These are phyloP conservation scores for Corapipo altera DNA, from an alignment of 2,113 vertebrate species.

Conservation along the genomic window DNA sequence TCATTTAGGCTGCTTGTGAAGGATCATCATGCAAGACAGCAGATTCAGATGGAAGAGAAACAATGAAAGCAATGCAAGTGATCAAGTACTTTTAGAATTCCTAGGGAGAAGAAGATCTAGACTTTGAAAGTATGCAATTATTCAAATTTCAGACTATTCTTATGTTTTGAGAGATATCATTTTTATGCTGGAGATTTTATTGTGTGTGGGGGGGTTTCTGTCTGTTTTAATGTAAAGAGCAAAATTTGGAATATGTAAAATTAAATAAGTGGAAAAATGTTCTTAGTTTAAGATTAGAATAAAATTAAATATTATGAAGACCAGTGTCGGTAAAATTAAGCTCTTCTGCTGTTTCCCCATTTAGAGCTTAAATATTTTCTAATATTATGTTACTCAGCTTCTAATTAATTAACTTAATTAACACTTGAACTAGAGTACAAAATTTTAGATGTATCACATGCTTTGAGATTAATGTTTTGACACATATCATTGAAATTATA, in stretches of 20 bases:
- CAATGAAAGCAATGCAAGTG: not conserved
- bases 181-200: not conserved
- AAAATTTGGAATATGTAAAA: not conserved
- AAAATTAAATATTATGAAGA: not conserved
- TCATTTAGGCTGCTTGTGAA: not conserved
- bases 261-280: not conserved
- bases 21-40: not conserved
- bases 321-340: not conserved
- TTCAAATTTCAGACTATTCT: not conserved
- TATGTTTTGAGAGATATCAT: not conserved
- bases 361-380: not conserved
- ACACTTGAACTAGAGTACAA: conserved; percentile 2
- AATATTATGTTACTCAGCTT: conserved; percentile 20
- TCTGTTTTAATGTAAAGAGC: not conserved
- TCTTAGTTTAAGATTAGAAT: not conserved
- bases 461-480: not conserved
- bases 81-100: not conserved
- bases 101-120: not conserved
- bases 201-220: fast-evolving
- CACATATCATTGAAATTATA: not conserved
- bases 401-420: conserved; percentile 41
- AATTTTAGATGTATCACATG: not conserved
- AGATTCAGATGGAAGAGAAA: not conserved
- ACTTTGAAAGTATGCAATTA: not conserved
- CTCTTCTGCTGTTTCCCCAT: not conserved